Conservation (phyloP, 2,888 invertebrate species). For the Drosophila falleni region DNA sequence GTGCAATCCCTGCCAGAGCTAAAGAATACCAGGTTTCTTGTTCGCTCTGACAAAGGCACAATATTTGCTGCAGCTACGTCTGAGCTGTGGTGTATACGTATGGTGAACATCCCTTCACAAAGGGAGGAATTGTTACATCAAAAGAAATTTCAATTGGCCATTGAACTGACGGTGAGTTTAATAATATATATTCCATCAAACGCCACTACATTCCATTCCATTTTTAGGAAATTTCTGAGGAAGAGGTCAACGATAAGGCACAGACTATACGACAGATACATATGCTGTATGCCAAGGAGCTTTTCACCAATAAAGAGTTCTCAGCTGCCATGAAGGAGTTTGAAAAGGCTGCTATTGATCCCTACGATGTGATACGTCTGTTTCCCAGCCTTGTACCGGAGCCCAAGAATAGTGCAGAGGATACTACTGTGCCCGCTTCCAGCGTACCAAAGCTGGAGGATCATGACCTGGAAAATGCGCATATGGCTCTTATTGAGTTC, state of each 20-base stretch:
- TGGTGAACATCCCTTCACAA: constrained; percentile 93
- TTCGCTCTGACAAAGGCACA: constrained; percentile 91
- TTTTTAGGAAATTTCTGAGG: constrained; percentile 92
- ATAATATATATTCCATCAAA: not conserved
- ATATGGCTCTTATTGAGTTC: constrained; percentile 95
- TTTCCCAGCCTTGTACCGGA: constrained; percentile 92
- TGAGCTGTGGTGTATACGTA: constrained; percentile 94
- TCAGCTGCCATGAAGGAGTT: constrained; percentile 97
- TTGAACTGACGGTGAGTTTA: constrained; percentile 92
- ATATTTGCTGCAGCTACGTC: constrained; percentile 95
- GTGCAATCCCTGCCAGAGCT: constrained; percentile 93
- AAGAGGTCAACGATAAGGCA: constrained; percentile 91
- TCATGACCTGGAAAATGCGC: constrained; percentile 94
- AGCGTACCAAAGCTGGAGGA: constrained; percentile 88
- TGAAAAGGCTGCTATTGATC: constrained; percentile 95
- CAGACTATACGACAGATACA: constrained; percentile 95
- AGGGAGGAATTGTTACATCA: constrained; percentile 93
- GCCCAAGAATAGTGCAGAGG: constrained; percentile 66
- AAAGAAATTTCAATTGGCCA: constrained; percentile 97
- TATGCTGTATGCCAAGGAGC: constrained; percentile 94
- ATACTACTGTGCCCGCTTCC: constrained; percentile 56
- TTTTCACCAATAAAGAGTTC: constrained; percentile 95
- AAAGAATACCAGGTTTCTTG: constrained; percentile 91
- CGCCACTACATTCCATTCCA: not conserved
- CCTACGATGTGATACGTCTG: constrained; percentile 96